Evolutionary conservation across 2,113 vertebrate species (phyloP).

Genomic region (Hiodon tergisus): DNA sequence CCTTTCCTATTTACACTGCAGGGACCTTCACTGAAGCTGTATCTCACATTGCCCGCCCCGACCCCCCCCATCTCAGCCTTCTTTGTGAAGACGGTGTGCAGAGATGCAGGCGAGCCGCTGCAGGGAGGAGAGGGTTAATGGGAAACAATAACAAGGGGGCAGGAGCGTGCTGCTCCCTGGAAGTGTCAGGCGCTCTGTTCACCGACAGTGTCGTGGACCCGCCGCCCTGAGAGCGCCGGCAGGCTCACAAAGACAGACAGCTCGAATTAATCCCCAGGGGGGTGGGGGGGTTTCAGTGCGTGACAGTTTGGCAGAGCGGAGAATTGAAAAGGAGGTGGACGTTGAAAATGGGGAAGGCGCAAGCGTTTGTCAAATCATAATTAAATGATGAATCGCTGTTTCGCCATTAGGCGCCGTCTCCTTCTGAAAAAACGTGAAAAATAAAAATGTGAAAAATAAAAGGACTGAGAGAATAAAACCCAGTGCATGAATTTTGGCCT

Average conservation of each 20-base stretch:
- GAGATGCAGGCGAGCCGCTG: background rate
- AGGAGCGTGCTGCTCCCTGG: constrained; percentile 61
- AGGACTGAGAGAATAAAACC: too few species aligned
- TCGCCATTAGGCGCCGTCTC: constrained; percentile 50
- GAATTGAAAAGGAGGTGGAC: constrained; percentile 97
- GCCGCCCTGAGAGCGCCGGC: constrained; percentile 80
- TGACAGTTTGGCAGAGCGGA: constrained; percentile 94
- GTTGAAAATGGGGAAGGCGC: constrained; percentile 93
- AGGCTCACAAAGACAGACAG: constrained; percentile 94
- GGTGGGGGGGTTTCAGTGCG: constrained; percentile 56
- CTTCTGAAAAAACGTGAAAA: background rate
- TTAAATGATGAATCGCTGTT: constrained; percentile 99
- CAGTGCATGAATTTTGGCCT: too few species aligned
- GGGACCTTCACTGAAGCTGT: background rate
- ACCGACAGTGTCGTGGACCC: constrained; percentile 81
- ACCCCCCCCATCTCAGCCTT: background rate
- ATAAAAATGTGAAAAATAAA: background rate
- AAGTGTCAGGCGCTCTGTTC: constrained; percentile 75
- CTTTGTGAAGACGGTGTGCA: constrained; percentile 24
- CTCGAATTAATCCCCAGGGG: constrained; percentile 95
- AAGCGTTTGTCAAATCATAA: constrained; percentile 99
- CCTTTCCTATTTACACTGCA: background rate
- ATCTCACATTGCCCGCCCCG: background rate
- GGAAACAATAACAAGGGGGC: too few species aligned
- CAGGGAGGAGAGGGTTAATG: constrained; percentile 37